These are phyloP conservation scores for Chloroclystis v-ata DNA, from an alignment of 2,888 invertebrate genomes.

Conservation along the genomic window DNA sequence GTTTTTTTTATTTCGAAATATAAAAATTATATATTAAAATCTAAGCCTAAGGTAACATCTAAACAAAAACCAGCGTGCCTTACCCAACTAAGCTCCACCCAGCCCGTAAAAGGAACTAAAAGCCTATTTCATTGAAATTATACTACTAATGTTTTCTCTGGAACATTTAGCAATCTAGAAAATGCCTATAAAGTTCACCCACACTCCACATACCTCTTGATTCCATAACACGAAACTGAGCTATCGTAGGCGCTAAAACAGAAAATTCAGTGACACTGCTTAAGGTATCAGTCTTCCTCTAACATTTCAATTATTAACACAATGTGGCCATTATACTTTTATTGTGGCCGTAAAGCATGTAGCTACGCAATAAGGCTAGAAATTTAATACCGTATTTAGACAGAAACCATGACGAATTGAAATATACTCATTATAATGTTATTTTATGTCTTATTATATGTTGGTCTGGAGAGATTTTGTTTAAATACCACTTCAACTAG, in stretches of 20 bases:
- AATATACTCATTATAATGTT: too few species aligned
- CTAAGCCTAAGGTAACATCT: too few species aligned
- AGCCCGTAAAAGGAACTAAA: too few species aligned
- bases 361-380: constrained; percentile 20
- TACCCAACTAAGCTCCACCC: too few species aligned
- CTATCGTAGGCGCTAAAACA: constrained; percentile 2
- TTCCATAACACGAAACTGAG: background rate
- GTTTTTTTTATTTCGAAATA: too few species aligned
- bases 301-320: constrained; percentile 40
- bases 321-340: constrained; percentile 41
- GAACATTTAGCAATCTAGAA: constrained; percentile 2
- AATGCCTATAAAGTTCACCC: constrained; percentile 5
- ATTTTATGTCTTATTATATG: too few species aligned
- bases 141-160: background rate
- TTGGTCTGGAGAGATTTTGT: too few species aligned
- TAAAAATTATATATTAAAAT: too few species aligned
- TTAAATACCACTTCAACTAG: too few species aligned
- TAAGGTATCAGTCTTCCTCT: constrained; percentile 12
- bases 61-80: too few species aligned
- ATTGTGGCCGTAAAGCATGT: constrained; percentile 39
- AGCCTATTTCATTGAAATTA: too few species aligned
- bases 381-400: constrained; percentile 33
- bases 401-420: constrained; percentile 36
- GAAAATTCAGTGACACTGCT: constrained; percentile 12
- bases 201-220: constrained; percentile 1